A percentile compares a stretch with the other conserved stretches of the same genome.
These are phyloP conservation scores for Ciconia stormi DNA, from an alignment of 2,113 vertebrate genomes.

Conservation along the genomic window DNA sequence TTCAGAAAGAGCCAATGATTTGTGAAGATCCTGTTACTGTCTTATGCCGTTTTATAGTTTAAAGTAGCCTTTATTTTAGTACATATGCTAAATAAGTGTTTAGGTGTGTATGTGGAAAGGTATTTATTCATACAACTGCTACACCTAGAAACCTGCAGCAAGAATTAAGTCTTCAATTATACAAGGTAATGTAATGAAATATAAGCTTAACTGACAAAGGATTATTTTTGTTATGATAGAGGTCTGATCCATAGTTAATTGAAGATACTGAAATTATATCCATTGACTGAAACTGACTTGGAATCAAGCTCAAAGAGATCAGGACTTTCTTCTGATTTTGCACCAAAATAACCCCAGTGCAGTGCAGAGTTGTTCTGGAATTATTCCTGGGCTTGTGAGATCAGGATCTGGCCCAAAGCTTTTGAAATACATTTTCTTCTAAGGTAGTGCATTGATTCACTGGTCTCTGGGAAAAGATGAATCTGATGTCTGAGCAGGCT, in stretches of 20 bases:
- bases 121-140: background rate
- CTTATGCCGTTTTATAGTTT: background rate
- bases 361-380: background rate
- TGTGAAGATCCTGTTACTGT: background rate
- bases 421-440: background rate
- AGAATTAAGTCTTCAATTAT: background rate
- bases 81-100: background rate
- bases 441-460: background rate
- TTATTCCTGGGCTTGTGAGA: background rate
- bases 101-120: background rate
- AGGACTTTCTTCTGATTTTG: background rate
- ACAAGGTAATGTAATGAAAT: background rate
- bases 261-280: background rate
- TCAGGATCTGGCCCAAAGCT: background rate
- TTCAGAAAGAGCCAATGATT: background rate
- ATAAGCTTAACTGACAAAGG: background rate
- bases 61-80: background rate
- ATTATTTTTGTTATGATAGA: background rate
- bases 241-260: background rate
- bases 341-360: background rate
- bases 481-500: background rate
- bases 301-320: background rate
- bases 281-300: background rate
- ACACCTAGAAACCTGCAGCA: background rate
- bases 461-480: background rate